These are phyloP conservation scores for Scaptomyza caliginosa DNA, from an alignment of 2,888 invertebrate genomes.

Conservation along the genomic window DNA sequence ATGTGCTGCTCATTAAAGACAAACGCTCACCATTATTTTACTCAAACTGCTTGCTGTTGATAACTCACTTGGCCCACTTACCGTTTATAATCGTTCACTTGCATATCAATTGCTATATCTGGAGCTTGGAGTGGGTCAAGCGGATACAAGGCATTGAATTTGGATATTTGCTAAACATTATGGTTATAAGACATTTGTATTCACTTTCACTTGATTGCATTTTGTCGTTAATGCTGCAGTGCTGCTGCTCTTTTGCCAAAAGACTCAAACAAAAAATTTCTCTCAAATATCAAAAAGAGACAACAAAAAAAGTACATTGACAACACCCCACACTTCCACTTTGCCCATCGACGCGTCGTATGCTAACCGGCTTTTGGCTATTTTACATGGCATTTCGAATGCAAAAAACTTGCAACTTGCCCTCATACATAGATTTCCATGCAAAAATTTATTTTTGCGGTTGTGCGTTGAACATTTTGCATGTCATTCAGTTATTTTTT, in stretches of 20 bases:
- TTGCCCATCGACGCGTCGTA: not conserved
- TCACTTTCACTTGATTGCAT: constrained; percentile 69
- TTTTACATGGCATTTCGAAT: constrained; percentile 57
- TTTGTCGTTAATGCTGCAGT: constrained; percentile 17
- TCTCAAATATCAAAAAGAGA: constrained; percentile 1
- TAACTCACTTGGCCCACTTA: not conserved
- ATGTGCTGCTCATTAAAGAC: constrained; percentile 65
- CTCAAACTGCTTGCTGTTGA: constrained; percentile 23
- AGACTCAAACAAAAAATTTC: constrained; percentile 26
- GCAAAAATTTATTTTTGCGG: constrained; percentile 52
- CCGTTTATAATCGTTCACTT: constrained; percentile 3
- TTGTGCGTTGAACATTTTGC: constrained; percentile 51
- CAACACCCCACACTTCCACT: not conserved
- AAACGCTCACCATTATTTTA: constrained; percentile 67
- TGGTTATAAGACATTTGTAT: no score
- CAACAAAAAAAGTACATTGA: constrained; percentile 7
- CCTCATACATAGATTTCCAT: constrained; percentile 46
- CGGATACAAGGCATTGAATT: constrained; percentile 34
- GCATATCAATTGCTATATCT: constrained; percentile 23
- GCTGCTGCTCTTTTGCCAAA: constrained; percentile 22
- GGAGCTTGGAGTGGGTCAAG: constrained; percentile 43
- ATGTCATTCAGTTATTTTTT: constrained; percentile 47
- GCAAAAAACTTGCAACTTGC: constrained; percentile 47
- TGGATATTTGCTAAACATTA: not conserved
- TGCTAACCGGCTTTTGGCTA: constrained; percentile 8